phyloP scores from a whole-genome alignment of 1,140 invertebrate genomes.

The Neoseiulus cucumeris region DNA sequence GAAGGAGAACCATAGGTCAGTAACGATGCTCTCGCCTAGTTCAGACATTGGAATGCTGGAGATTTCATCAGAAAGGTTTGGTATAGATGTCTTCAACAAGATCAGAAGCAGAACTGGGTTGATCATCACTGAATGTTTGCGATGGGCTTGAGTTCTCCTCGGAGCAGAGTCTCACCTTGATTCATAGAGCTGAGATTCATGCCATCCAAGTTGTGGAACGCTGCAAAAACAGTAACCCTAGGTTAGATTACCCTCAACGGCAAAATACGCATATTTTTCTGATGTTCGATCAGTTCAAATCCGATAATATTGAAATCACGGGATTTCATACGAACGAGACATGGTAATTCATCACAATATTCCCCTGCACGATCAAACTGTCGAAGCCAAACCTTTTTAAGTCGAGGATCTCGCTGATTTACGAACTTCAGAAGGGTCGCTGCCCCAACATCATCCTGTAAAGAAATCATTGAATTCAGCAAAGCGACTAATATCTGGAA shows the following conservation, averaged over 20 bases:
- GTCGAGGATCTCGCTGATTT: not conserved
- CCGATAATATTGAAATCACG: not conserved
- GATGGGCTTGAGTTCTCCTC: too few species aligned
- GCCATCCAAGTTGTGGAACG: too few species aligned
- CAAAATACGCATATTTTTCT: too few species aligned
- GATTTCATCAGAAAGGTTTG: not conserved
- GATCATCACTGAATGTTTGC: not conserved
- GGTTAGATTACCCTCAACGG: too few species aligned
- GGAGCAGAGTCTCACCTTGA: too few species aligned
- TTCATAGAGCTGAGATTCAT: too few species aligned
- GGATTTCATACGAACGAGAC: constrained; percentile 10
- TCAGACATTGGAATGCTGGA: too few species aligned
- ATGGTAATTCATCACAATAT: not conserved
- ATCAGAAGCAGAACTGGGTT: constrained; percentile 8
- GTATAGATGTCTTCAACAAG: constrained; percentile 1
- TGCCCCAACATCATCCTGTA: not conserved
- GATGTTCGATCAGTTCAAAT: too few species aligned
- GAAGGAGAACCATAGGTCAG: too few species aligned
- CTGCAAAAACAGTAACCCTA: too few species aligned
- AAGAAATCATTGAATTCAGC: not conserved
- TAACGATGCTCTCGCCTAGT: too few species aligned
- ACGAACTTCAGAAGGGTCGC: not conserved
- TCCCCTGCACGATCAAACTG: not conserved
- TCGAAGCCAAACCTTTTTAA: not conserved
- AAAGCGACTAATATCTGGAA: too few species aligned